Evolutionary conservation across 2,888 invertebrate species (phyloP).

Genomic region (Andrena hattorfiana): DNA sequence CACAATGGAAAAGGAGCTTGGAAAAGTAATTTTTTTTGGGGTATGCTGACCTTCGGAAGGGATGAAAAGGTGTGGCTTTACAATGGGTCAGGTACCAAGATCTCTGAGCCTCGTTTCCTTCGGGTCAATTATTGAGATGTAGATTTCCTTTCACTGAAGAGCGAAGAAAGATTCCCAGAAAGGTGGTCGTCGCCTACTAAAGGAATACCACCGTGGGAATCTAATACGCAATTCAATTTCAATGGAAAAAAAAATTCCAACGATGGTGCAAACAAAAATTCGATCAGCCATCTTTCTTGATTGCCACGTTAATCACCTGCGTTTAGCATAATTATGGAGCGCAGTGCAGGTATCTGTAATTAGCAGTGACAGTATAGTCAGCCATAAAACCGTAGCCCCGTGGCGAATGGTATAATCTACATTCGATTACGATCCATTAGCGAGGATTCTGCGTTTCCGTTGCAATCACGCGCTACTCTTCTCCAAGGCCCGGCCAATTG

Average conservation of each 20-base stretch:
- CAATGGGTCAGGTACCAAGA: too few species aligned
- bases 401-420: constrained; percentile 18
- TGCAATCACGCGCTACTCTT: constrained; percentile 3
- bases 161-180: too few species aligned
- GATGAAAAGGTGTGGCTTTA: too few species aligned
- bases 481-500: background rate
- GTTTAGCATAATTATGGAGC: constrained; percentile 18
- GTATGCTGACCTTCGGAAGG: too few species aligned
- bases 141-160: too few species aligned
- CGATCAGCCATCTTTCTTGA: background rate
- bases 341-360: constrained; percentile 19
- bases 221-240: too few species aligned
- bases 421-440: constrained; percentile 16
- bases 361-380: background rate
- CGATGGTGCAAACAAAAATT: background rate
- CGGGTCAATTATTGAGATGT: too few species aligned
- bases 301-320: background rate
- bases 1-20: too few species aligned
- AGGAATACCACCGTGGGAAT: too few species aligned
- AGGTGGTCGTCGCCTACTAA: too few species aligned
- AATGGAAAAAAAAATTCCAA: background rate
- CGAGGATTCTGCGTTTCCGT: background rate
- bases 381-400: constrained; percentile 37
- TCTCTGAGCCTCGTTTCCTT: too few species aligned
- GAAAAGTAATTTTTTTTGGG: too few species aligned